phyloP scores from a whole-genome alignment of 2,113 vertebrate species.

The Dicaeum eximium region DNA sequence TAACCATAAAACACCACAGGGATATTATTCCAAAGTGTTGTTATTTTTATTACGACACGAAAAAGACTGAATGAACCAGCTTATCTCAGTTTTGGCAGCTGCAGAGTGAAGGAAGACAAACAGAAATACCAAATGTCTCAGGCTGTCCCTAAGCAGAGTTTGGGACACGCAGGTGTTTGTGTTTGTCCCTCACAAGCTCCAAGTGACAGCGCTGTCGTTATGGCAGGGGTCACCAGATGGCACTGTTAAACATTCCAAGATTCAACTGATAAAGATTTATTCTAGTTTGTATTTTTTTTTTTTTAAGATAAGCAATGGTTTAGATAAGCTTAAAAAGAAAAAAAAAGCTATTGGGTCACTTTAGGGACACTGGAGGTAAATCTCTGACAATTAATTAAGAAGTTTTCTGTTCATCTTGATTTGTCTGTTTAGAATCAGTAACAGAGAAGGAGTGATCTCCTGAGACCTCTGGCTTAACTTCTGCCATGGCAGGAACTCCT shows the following conservation, averaged over 20 bases:
- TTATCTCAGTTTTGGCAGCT: not conserved
- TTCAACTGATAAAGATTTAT: not conserved
- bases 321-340: too few species aligned
- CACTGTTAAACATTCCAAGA: slow-evolving; percentile 57
- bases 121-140: accelerated
- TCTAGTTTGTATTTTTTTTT: not conserved
- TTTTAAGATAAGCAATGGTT: not conserved
- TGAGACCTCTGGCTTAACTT: not conserved
- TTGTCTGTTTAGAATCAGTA: not conserved
- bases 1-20: not conserved
- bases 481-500: not conserved
- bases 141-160: not conserved
- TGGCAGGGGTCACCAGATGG: slow-evolving; percentile 60
- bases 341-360: not conserved
- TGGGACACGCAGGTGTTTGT: accelerated
- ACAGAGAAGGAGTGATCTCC: not conserved
- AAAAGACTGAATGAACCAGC: not conserved
- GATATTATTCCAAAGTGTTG: not conserved
- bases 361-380: not conserved
- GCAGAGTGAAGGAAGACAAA: not conserved
- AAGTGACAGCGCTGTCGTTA: slow-evolving; percentile 1
- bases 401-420: not conserved
- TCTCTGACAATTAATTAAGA: not conserved
- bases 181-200: not conserved
- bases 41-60: not conserved